These are phyloP conservation scores for Alexandromys fortis DNA, from an alignment of 2,113 vertebrate genomes.

Conservation along the genomic window DNA sequence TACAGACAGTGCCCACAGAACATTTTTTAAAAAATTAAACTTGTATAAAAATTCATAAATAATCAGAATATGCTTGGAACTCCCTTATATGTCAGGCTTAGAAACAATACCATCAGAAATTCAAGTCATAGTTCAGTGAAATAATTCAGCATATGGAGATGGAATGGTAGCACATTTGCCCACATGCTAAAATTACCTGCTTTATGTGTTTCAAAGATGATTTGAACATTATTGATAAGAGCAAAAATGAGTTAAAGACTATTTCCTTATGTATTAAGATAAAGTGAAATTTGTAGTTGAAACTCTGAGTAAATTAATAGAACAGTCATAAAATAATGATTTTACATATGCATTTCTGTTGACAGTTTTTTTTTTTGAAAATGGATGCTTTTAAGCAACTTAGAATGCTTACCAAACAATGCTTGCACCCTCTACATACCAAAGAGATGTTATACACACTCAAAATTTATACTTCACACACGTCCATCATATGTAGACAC, in stretches of 20 bases:
- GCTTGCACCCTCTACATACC: too few species aligned
- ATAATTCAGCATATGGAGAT: background rate
- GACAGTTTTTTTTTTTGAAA: background rate
- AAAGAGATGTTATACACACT: background rate
- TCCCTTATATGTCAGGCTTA: background rate
- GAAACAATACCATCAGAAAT: background rate
- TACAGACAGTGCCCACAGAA: too few species aligned
- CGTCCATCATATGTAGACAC: background rate
- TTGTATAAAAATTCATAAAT: background rate
- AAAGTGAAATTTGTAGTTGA: background rate
- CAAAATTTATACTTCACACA: background rate
- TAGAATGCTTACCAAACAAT: background rate
- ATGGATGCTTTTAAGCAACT: background rate
- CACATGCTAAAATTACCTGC: background rate
- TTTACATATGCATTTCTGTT: background rate
- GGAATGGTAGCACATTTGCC: background rate
- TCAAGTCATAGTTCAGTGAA: slow-evolving; percentile 7
- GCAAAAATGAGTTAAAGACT: background rate
- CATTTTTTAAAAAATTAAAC: background rate
- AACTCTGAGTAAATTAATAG: background rate
- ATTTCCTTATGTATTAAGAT: background rate
- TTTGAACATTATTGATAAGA: background rate
- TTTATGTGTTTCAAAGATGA: background rate
- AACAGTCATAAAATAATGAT: background rate
- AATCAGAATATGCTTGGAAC: background rate